Evolutionary conservation across 2,113 vertebrate species (phyloP), one percentile per base, ranked within the genome.

Genomic region (Phoenicopterus ruber): DNA sequence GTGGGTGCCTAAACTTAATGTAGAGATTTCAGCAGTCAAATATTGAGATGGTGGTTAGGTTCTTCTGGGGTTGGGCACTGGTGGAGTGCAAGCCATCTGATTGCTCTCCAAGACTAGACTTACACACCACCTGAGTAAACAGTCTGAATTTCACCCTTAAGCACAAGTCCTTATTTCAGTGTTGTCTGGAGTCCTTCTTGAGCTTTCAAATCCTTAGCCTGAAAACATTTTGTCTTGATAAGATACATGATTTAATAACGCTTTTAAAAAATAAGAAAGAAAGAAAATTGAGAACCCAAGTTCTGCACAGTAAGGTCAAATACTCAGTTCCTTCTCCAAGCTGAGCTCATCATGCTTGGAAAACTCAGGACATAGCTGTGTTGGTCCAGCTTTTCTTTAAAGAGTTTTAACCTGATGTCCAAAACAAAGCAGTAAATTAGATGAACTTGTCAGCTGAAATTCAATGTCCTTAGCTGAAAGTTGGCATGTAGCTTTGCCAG

Each of bases 371-470:
- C 25, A 10, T 31, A 86, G 46, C 52, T 82, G 54, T 72, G 42
- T 66, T 83, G 76, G 74, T 94, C 92, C 83, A 89, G 91, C 34
- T 95, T 95, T 95, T 61, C 85, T 90, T 86, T 85, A 59, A 89
- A 93, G 55, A 44, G 81, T 93, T 96, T 93, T 83, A 95, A 95
- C 71, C 93, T 95, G 94, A 93, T 84, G 91, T 97, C 93, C 95
- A 97, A 97, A 97, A 97, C 96, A 97, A 97, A 94, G 90, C 86
- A 95, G 94, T 97, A 97, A 97, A 97, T 97, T 95, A 97, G 78
- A 76, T 49, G 74, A 96, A 94, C 72, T 81, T 96, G 96, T 95
- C 95, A 97, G 76, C 86, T 96, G 86, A 95, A 97, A 96, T 95
- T 95, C 76, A 32, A 59, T 79, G 89, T 91, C 93, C 92, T 95